A percentile compares a stretch with the other conserved stretches of the same genome.
phyloP scores from a whole-genome alignment of 1,140 invertebrate species.

The Carposina sasakii region DNA sequence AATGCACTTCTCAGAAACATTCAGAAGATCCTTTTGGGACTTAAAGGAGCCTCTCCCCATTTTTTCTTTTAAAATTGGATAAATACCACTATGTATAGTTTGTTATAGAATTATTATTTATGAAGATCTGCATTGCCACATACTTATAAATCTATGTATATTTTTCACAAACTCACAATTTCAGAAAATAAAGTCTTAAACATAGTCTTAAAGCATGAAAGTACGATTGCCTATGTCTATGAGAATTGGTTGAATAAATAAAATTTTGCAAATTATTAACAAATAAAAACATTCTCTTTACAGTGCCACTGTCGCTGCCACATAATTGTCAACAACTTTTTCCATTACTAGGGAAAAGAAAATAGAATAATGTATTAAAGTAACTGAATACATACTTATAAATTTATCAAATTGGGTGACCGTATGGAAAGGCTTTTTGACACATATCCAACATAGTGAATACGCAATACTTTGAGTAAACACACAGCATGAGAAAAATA shows the following conservation, averaged over 20 bases:
- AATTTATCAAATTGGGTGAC: constrained; percentile 56
- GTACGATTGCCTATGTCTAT: constrained; percentile 60
- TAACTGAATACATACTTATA: constrained; percentile 41
- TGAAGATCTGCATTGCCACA: constrained; percentile 72
- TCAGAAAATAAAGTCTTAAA: constrained; percentile 61
- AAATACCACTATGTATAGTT: constrained; percentile 53
- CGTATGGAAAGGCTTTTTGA: constrained; percentile 65
- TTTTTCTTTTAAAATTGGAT: constrained; percentile 54
- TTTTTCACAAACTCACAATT: constrained; percentile 64
- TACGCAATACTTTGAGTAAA: constrained; percentile 59
- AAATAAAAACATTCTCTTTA: constrained; percentile 57
- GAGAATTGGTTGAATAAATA: constrained; percentile 66
- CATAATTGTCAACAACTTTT: constrained; percentile 67
- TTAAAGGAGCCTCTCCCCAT: constrained; percentile 47
- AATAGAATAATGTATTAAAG: constrained; percentile 42
- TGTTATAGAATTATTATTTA: constrained; percentile 60
- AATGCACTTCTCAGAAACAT: constrained; percentile 90
- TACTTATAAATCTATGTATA: constrained; percentile 71
- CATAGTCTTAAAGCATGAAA: constrained; percentile 55
- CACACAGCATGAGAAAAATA: constrained; percentile 54
- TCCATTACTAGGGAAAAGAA: constrained; percentile 58
- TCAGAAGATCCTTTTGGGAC: constrained; percentile 81
- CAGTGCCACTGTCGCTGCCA: constrained; percentile 62
- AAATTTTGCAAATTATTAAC: constrained; percentile 69
- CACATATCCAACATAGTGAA: constrained; percentile 71